Evolutionary conservation across 2,888 invertebrate species (phyloP).

Genomic region (Suillia variegata): DNA sequence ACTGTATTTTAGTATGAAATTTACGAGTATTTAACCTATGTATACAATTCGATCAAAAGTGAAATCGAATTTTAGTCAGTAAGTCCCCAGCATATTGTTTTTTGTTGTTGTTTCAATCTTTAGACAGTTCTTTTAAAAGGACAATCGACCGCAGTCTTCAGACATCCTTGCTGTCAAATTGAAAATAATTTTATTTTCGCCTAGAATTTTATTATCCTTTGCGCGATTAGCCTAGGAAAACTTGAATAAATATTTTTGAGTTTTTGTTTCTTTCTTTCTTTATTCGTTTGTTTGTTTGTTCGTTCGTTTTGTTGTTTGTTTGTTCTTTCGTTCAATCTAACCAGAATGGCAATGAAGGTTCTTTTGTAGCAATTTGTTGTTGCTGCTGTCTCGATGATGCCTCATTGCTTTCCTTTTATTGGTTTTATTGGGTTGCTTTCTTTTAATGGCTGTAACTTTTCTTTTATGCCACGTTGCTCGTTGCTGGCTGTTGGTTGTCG

Average conservation of each 20-base stretch:
- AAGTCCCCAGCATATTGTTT: neutral
- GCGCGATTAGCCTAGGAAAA: constrained; percentile 21
- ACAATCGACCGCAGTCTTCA: neutral
- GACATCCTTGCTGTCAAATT: constrained; percentile 2
- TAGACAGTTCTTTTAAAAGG: neutral
- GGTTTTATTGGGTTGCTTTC: neutral
- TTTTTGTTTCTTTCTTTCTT: neutral
- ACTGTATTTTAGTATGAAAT: too few species aligned
- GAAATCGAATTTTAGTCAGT: too few species aligned
- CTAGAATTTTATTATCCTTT: constrained; percentile 9
- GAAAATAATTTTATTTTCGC: constrained; percentile 7
- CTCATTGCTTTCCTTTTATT: constrained; percentile 6
- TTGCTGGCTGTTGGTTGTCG: neutral
- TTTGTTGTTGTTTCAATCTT: too few species aligned
- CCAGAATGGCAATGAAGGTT: neutral
- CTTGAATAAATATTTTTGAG: constrained; percentile 13
- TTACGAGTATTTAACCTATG: too few species aligned
- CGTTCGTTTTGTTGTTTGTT: neutral
- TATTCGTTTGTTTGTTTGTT: neutral
- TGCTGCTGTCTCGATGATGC: constrained; percentile 6
- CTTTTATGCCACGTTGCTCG: neutral
- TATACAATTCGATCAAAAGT: too few species aligned
- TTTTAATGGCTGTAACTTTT: too few species aligned
- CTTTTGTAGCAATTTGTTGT: neutral
- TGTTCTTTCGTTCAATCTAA: neutral